Percentiles rank a stretch among this genome's conserved stretches.
Conservation (phyloP, 2,797 vertebrate genomes). For the Bovichtus variegatus region DNA sequence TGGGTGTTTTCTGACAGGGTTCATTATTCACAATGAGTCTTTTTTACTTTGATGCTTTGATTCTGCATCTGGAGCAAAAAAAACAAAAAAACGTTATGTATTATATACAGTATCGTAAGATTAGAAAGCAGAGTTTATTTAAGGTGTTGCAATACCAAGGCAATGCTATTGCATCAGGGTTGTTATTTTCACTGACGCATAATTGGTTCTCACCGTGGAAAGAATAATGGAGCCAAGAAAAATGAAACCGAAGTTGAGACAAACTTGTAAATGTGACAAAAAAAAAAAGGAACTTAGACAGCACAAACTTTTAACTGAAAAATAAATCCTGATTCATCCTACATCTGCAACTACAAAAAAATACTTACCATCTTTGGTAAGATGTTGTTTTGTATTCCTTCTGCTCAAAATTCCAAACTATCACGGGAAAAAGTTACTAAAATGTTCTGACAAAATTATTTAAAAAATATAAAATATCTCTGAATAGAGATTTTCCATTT, state of each 20-base stretch:
- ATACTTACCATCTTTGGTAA: too few relatives aligned
- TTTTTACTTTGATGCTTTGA: slow-evolving; percentile 11
- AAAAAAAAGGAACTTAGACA: too few relatives aligned
- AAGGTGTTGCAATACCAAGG: slow-evolving; percentile 27
- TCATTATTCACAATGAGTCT: not conserved
- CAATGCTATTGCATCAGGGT: slow-evolving; percentile 30
- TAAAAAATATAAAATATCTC: too few relatives aligned
- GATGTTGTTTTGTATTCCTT: too few relatives aligned
- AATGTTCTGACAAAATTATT: too few relatives aligned
- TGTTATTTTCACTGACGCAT: slow-evolving; percentile 1
- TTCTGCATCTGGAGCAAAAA: not conserved
- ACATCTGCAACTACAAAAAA: too few relatives aligned
- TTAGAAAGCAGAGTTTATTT: not conserved
- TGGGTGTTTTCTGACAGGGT: not conserved
- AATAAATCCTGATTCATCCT: not conserved
- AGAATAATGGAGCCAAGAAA: not conserved
- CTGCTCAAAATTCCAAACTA: too few relatives aligned
- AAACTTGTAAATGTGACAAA: not conserved
- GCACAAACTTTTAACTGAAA: too few relatives aligned
- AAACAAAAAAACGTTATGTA: too few relatives aligned
- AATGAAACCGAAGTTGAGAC: not conserved
- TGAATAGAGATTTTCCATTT: too few relatives aligned
- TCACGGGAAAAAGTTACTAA: too few relatives aligned
- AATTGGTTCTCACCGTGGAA: not conserved
- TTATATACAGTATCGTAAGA: too few relatives aligned